A percentile compares a stretch with the other conserved stretches of the same genome.
These are phyloP conservation scores for Mythimna albipuncta DNA, from an alignment of 2,888 invertebrate genomes.

Conservation along the genomic window DNA sequence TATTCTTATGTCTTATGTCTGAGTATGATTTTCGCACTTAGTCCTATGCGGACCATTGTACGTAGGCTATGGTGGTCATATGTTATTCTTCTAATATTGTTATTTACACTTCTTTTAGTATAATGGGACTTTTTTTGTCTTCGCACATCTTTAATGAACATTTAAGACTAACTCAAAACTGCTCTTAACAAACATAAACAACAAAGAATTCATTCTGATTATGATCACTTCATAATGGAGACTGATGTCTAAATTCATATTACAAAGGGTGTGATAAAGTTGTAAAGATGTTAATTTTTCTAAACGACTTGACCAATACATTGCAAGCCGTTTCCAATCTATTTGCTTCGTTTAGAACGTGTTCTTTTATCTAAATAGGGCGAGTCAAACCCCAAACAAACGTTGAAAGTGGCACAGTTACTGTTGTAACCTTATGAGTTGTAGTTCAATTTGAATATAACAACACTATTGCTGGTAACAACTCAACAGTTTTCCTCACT, in stretches of 20 bases:
- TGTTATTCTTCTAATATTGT: background rate
- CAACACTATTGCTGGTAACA: constrained; percentile 9
- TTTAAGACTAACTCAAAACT: background rate
- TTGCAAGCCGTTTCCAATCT: constrained; percentile 56
- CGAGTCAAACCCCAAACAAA: constrained; percentile 52
- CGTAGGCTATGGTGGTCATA: no score
- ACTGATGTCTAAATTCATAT: constrained; percentile 15
- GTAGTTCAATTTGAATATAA: constrained; percentile 30
- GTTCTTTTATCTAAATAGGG: constrained; percentile 62
- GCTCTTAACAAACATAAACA: background rate
- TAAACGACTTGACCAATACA: constrained; percentile 48
- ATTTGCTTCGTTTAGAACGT: constrained; percentile 54
- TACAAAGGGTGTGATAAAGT: constrained; percentile 42
- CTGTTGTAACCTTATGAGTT: constrained; percentile 41
- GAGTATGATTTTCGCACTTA: no score
- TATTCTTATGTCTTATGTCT: no score
- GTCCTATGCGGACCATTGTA: no score
- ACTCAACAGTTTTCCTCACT: background rate
- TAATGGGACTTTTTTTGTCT: background rate
- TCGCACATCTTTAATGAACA: background rate
- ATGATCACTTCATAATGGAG: background rate
- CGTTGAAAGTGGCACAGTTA: constrained; percentile 53
- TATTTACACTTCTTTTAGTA: background rate
- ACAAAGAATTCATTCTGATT: background rate
- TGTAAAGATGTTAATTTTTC: constrained; percentile 53